A percentile compares a stretch with the other conserved stretches of the same genome.
These are phyloP conservation scores for Drosophila subquinaria DNA, from an alignment of 2,888 invertebrate genomes.

Conservation along the genomic window DNA sequence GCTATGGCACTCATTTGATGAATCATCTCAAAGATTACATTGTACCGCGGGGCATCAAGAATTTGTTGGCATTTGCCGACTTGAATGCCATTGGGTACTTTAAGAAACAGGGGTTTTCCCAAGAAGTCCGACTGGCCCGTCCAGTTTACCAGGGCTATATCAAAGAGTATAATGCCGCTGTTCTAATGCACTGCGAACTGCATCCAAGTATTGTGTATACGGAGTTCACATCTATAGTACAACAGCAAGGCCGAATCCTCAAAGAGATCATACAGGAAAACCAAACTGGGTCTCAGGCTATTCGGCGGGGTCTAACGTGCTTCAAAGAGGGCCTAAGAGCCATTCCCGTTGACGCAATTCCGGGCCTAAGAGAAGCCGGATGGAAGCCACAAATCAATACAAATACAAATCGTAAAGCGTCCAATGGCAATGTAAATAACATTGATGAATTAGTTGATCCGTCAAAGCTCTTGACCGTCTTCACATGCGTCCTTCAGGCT, in stretches of 20 bases:
- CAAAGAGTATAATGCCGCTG: conserved; percentile 88
- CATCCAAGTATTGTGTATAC: conserved; percentile 97
- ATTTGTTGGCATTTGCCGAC: conserved; percentile 79
- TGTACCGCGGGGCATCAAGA: conserved; percentile 90
- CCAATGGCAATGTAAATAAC: conserved; percentile 81
- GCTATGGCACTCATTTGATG: conserved; percentile 99
- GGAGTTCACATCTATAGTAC: conserved; percentile 91
- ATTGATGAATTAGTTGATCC: conserved; percentile 85
- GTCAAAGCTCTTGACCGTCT: conserved; percentile 88
- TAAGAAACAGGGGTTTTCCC: neutral
- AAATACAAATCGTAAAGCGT: neutral
- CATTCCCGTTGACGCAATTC: conserved; percentile 86
- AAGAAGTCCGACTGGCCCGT: neutral
- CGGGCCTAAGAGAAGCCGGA: conserved; percentile 90
- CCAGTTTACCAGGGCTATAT: neutral
- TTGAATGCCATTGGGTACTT: conserved; percentile 6
- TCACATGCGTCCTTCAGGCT: conserved; percentile 89
- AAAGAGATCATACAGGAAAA: conserved; percentile 89
- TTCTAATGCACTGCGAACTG: conserved; percentile 98
- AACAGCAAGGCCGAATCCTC: conserved; percentile 93
- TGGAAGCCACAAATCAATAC: conserved; percentile 90
- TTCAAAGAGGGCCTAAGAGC: conserved; percentile 94
- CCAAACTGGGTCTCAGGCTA: conserved; percentile 78
- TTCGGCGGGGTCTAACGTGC: conserved; percentile 93
- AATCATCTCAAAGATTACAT: conserved; percentile 99